Percentiles rank a stretch among this genome's conserved stretches.
Evolutionary conservation across 2,888 invertebrate genomes (phyloP).

Genomic region (Sclerodermus sp.): DNA sequence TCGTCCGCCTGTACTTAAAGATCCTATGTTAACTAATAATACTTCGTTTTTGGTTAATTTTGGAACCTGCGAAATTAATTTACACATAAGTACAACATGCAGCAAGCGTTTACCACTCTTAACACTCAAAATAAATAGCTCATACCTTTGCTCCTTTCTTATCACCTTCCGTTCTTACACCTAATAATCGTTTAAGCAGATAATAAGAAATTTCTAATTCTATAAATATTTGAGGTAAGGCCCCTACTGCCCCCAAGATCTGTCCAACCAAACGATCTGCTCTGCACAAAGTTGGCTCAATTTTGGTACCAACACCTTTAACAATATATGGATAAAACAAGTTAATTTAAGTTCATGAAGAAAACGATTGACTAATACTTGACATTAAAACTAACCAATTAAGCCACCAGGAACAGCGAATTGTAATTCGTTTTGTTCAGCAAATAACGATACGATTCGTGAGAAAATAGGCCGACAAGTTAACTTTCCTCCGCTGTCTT

Average conservation of each 20-base stretch:
- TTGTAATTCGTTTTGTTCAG: conserved; percentile 97
- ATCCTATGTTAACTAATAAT: conserved; percentile 97
- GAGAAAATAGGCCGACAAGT: conserved; percentile 97
- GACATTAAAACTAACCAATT: conserved; percentile 66
- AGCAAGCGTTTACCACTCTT: neutral
- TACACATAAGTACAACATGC: too few relatives aligned
- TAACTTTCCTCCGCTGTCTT: conserved; percentile 92
- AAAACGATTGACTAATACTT: too few relatives aligned
- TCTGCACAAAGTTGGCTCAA: conserved; percentile 97
- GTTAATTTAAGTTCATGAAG: too few relatives aligned
- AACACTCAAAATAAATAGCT: conserved; percentile 2
- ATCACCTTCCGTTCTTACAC: conserved; percentile 98
- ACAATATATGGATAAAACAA: too few relatives aligned
- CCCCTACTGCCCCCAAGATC: conserved; percentile 94
- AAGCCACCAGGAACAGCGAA: conserved; percentile 99
- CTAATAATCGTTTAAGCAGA: conserved; percentile 89
- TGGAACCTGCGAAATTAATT: conserved; percentile 64
- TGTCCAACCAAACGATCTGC: conserved; percentile 96
- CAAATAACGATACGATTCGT: conserved; percentile 93
- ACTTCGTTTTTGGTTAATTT: conserved; percentile 90
- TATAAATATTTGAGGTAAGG: conserved; percentile 94
- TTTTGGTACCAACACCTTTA: conserved; percentile 92
- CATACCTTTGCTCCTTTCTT: conserved; percentile 97
- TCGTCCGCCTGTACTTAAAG: conserved; percentile 95
- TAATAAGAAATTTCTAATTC: conserved; percentile 98